Percentiles rank a stretch among this genome's conserved stretches.
These are phyloP conservation scores for Leguminivora glycinivorella DNA, from an alignment of 1,140 invertebrate species.

Conservation along the genomic window DNA sequence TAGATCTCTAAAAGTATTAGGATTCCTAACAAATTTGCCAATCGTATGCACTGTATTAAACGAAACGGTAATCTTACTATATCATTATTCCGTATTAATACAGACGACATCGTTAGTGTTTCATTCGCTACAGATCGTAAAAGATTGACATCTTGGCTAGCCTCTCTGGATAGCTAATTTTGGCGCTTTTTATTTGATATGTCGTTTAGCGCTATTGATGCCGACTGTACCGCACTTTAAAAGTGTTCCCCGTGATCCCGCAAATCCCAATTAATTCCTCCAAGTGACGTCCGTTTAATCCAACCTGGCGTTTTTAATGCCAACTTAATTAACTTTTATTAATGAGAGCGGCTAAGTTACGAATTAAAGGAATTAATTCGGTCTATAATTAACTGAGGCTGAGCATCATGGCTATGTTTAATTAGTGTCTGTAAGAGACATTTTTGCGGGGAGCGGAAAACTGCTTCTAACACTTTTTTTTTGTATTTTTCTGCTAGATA, in stretches of 20 bases:
- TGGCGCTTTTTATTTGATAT: too few relatives aligned
- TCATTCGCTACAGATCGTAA: too few relatives aligned
- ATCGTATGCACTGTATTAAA: too few relatives aligned
- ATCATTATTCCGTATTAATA: too few relatives aligned
- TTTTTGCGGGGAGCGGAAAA: neutral
- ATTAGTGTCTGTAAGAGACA: neutral
- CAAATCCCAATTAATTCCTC: conserved; percentile 66
- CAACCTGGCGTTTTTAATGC: conserved; percentile 63
- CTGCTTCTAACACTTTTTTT: neutral
- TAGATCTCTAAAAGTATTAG: too few relatives aligned
- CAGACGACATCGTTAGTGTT: too few relatives aligned
- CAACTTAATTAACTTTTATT: conserved; percentile 70
- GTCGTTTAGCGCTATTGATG: too few relatives aligned
- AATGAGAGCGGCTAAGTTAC: conserved; percentile 51
- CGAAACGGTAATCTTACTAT: too few relatives aligned
- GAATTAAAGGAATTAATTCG: conserved; percentile 28
- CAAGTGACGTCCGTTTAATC: conserved; percentile 63
- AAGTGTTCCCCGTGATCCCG: conserved; percentile 60
- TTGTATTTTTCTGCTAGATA: too few relatives aligned
- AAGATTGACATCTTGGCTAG: too few relatives aligned
- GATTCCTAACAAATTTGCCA: too few relatives aligned
- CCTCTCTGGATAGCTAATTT: too few relatives aligned
- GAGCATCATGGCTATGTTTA: neutral
- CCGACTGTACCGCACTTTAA: conserved; percentile 29
- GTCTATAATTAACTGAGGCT: neutral